Base-by-base conservation (phyloP, 2,888 invertebrate species). In the Acrocyrtus sp. region DNA sequence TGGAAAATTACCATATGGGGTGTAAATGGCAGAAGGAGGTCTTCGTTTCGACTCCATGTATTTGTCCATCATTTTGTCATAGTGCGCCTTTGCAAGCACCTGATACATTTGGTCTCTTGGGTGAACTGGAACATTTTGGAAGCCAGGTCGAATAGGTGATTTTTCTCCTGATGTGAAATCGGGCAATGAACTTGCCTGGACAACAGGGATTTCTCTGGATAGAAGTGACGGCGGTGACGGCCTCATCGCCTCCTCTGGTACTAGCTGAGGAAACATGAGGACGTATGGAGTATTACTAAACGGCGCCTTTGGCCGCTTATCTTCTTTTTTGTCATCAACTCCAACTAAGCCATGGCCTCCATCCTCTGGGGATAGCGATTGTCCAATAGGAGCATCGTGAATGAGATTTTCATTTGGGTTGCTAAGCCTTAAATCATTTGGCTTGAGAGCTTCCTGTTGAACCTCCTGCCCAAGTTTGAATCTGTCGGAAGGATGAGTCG, bases 221-320 rank as follows among this genome's bases (percentile, higher is more conserved):
- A 76, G 50, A 17, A 79, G 10, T 39, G 75, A 69, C 8, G 78
- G 78, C 3, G 74, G 77, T 5, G 74, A 60, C 12, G 79, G 79
- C 39, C 73, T 51, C 74, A 77, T 73, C n/a, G 66, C 60, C 41
- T 68, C 75, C 21, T 76, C 72, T 1, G 77, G 76, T 17, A 78
- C 68, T 22, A 79, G 47, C 61, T 77, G 80, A 8, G 80, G 80
- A 41, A 81, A 81, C 81, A 81, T 81, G 22, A 81, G 74, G n/a
- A 81, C 79, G 57, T 81, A 81, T 10, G 81, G 80, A n/a, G 77
- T 78, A 12, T 81, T 76, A 65, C 81, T 81, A 47, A 72, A 81
- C 8, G 74, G 63, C 12, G 47, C 50, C 34, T 53, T 24, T 26
- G 47, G 45, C n/a, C 26, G 10, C 57, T 60, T 51, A 22, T 43